Conservation (phyloP, 2,113 vertebrate genomes). For the Cebus imitator region DNA sequence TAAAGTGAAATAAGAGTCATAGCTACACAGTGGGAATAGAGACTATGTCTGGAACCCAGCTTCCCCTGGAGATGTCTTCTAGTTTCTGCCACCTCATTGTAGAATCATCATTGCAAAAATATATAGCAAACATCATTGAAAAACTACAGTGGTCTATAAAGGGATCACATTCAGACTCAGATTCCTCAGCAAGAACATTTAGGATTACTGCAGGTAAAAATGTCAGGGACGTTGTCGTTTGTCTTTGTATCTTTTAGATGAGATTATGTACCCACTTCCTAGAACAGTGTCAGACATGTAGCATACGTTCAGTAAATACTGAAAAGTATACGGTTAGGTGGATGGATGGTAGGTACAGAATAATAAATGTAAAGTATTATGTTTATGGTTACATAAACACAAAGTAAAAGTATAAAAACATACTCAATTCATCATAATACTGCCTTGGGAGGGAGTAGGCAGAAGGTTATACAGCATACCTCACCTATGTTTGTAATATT, state of each 20-base stretch:
- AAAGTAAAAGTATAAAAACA: constrained; percentile 5
- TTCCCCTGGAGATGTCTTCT: background rate
- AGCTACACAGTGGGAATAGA: background rate
- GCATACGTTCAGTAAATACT: background rate
- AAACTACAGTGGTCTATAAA: background rate
- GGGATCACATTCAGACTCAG: background rate
- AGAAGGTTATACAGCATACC: background rate
- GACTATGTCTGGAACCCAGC: background rate
- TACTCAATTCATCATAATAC: background rate
- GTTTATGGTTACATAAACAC: constrained; percentile 17
- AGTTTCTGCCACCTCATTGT: background rate
- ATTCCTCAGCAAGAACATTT: background rate
- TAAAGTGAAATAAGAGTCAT: background rate
- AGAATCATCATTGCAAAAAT: no score
- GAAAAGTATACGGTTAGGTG: background rate
- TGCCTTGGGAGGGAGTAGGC: background rate
- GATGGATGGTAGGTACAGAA: background rate
- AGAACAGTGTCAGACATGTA: background rate
- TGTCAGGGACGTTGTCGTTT: background rate
- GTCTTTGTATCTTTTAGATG: background rate
- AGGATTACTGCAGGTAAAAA: background rate
- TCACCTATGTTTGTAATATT: background rate
- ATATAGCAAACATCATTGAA: background rate
- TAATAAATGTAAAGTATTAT: background rate
- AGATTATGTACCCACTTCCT: background rate